These are phyloP conservation scores for Auanema freiburgensis DNA, from an alignment of 2,888 invertebrate genomes.

Conservation along the genomic window DNA sequence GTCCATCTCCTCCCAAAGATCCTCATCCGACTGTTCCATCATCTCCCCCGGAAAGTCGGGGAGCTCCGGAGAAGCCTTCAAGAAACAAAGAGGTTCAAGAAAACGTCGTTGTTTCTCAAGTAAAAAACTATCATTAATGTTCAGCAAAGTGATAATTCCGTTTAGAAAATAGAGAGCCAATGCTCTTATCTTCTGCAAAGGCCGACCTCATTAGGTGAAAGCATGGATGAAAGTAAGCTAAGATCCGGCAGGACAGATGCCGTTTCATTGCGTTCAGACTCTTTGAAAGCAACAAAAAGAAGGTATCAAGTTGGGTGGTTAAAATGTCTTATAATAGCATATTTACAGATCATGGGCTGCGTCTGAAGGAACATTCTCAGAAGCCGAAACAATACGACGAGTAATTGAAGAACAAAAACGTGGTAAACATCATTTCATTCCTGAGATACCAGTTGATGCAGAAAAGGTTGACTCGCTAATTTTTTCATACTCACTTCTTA, in stretches of 20 bases:
- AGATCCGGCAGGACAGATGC: conserved; percentile 50
- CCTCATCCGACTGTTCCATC: conserved; percentile 30
- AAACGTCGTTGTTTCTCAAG: background rate
- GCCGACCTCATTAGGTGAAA: conserved; percentile 25
- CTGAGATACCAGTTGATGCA: conserved; percentile 22
- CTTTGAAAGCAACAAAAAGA: conserved; percentile 61
- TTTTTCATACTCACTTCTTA: background rate
- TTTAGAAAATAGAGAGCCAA: background rate
- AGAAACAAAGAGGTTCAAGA: background rate
- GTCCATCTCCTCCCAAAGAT: conserved; percentile 39
- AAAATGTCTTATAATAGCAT: background rate
- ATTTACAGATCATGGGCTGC: conserved; percentile 58
- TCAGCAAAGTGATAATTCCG: background rate
- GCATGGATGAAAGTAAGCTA: conserved; percentile 36
- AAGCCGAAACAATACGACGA: conserved; percentile 52
- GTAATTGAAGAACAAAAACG: conserved; percentile 54
- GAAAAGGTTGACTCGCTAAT: background rate
- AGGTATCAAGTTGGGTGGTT: conserved; percentile 18
- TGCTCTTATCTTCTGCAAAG: conserved; percentile 4
- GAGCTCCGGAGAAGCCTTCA: background rate
- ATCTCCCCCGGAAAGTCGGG: background rate
- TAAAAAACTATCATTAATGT: conserved; percentile 22
- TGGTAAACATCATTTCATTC: conserved; percentile 43
- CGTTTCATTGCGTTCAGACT: conserved; percentile 57
- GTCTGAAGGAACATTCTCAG: conserved; percentile 46